These are phyloP conservation scores for Naja naja DNA, from an alignment of 2,113 vertebrate genomes.

Conservation along the genomic window DNA sequence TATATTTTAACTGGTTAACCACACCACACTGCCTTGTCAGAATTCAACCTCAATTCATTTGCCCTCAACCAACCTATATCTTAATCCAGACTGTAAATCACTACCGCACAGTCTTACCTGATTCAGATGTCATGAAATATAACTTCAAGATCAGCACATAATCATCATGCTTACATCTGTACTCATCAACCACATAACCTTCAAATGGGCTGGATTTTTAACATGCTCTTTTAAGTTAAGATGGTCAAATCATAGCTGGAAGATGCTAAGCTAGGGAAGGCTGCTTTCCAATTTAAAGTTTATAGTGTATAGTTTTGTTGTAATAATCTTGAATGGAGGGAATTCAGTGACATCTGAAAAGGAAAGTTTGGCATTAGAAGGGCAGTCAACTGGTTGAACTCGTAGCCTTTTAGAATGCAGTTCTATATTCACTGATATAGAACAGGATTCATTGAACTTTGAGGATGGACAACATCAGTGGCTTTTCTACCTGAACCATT, in stretches of 20 bases:
- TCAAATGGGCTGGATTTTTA: background rate
- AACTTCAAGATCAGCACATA: background rate
- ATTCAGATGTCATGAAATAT: background rate
- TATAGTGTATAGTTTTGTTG: background rate
- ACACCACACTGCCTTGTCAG: background rate
- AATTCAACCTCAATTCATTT: background rate
- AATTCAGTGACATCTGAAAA: background rate
- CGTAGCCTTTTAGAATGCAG: background rate
- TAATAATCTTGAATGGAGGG: background rate
- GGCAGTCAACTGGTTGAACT: background rate
- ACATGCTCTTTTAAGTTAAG: background rate
- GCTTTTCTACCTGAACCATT: background rate
- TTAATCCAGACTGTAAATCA: background rate
- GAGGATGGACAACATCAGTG: background rate
- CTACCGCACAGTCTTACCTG: background rate
- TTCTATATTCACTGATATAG: background rate
- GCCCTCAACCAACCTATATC: background rate
- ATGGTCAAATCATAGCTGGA: background rate
- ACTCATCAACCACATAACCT: background rate
- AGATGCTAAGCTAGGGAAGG: background rate
- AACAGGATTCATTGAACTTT: background rate
- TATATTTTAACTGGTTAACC: background rate
- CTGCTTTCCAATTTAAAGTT: background rate
- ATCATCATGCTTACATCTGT: background rate
- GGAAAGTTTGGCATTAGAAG: background rate